A percentile compares a stretch with the other conserved stretches of the same genome.
Evolutionary conservation across 2,797 vertebrate genomes (phyloP).

Genomic region (Pseudochaenichthys georgianus): DNA sequence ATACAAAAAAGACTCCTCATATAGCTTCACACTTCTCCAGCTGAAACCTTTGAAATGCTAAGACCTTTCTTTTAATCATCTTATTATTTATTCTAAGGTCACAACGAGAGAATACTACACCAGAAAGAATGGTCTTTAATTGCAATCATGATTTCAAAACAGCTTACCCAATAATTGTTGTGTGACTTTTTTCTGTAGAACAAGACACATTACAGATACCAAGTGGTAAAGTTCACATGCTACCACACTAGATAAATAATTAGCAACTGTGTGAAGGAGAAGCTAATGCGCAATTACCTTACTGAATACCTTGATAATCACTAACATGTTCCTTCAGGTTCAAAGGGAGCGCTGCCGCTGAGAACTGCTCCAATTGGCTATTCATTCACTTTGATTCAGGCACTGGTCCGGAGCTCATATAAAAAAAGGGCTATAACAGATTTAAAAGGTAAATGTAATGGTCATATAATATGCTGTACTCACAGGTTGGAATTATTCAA

Average conservation of each 20-base stretch:
- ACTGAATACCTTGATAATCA: constrained; percentile 72
- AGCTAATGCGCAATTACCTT: constrained; percentile 70
- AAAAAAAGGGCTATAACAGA: constrained; percentile 48
- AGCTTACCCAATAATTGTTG: constrained; percentile 19
- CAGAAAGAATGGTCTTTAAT: constrained; percentile 26
- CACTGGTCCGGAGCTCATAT: constrained; percentile 62
- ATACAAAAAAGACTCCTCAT: constrained; percentile 9
- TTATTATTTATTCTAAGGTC: constrained; percentile 38
- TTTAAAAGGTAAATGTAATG: constrained; percentile 24
- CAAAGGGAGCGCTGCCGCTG: constrained; percentile 35
- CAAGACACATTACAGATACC: constrained; percentile 36
- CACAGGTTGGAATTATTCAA: background rate
- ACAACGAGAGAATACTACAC: background rate
- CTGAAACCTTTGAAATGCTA: constrained; percentile 42
- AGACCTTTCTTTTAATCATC: constrained; percentile 30
- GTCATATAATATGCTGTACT: background rate
- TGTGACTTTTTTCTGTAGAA: constrained; percentile 4
- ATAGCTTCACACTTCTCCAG: constrained; percentile 14
- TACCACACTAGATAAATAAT: constrained; percentile 63
- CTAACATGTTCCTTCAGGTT: constrained; percentile 63
- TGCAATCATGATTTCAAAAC: constrained; percentile 46
- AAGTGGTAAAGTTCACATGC: constrained; percentile 36
- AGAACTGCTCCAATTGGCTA: constrained; percentile 52
- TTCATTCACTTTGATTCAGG: constrained; percentile 65
- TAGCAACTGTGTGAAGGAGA: constrained; percentile 58